phyloP scores from a whole-genome alignment of 2,888 invertebrate species.

The Chrysotoxum bicinctum region DNA sequence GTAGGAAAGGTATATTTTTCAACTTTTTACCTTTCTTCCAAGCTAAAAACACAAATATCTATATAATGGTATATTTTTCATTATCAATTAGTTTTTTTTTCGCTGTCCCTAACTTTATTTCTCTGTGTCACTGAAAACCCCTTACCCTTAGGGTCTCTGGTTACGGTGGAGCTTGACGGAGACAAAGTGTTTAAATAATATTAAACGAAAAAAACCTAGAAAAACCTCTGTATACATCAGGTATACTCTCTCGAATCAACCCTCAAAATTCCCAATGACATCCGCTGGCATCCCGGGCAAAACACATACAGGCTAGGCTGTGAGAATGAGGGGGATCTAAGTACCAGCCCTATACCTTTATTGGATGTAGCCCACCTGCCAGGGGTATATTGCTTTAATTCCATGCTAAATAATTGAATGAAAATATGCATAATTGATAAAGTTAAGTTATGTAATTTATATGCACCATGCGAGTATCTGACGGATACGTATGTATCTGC shows the following conservation, averaged over 20 bases:
- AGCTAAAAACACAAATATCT: conserved; percentile 22
- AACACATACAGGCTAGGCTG: neutral
- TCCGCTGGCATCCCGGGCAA: conserved; percentile 28
- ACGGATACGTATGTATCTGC: conserved; percentile 16
- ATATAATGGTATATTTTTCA: conserved; percentile 56
- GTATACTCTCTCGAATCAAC: neutral
- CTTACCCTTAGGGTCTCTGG: conserved; percentile 12
- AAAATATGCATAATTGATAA: conserved; percentile 74
- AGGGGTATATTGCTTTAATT: conserved; percentile 70
- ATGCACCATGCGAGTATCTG: conserved; percentile 55
- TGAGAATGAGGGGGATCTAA: neutral
- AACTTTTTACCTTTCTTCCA: neutral
- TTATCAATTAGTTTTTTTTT: conserved; percentile 71
- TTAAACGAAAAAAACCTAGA: conserved; percentile 31
- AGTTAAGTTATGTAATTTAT: conserved; percentile 73
- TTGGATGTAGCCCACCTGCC: conserved; percentile 14
- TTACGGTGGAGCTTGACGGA: conserved; percentile 36
- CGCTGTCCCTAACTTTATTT: conserved; percentile 24
- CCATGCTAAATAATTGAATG: conserved; percentile 74
- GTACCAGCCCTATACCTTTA: neutral
- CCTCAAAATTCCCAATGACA: conserved; percentile 54
- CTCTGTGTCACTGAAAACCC: conserved; percentile 27
- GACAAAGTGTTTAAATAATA: conserved; percentile 54
- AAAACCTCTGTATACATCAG: neutral
- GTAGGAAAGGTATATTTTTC: conserved; percentile 39